phyloP scores from a whole-genome alignment of 2,888 invertebrate genomes.

The Spisula subtruncata region DNA sequence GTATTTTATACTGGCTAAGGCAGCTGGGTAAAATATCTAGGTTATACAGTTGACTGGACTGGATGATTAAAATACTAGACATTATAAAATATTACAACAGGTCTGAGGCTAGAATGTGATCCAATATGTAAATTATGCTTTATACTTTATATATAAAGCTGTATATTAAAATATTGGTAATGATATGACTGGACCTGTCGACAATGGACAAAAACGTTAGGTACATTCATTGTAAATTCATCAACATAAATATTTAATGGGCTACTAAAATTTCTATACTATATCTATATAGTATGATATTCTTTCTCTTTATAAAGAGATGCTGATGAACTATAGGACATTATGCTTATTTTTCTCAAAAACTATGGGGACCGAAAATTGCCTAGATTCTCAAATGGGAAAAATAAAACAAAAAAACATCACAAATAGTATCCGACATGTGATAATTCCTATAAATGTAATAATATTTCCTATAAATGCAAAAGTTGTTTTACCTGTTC shows the following conservation, averaged over 20 bases:
- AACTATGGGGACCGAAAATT: no score
- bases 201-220: neutral
- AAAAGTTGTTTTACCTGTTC: no score
- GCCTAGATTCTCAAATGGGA: no score
- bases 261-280: no score
- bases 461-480: no score
- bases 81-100: neutral
- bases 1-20: conserved; percentile 15
- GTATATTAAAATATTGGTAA: neutral
- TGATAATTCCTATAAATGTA: no score
- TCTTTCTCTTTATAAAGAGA: no score
- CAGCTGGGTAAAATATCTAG: conserved; percentile 45
- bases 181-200: neutral
- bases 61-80: neutral
- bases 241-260: neutral
- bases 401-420: no score
- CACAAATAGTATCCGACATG: no score
- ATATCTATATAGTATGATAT: no score
- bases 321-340: no score
- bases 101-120: neutral
- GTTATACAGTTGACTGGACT: conserved; percentile 49
- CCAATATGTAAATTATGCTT: neutral
- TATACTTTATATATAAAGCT: neutral
- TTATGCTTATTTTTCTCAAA: no score
- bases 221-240: neutral